A percentile compares a stretch with the other conserved stretches of the same genome.
Evolutionary conservation across 2,888 invertebrate species (phyloP).

Genomic region (Lithophane ornitopus): DNA sequence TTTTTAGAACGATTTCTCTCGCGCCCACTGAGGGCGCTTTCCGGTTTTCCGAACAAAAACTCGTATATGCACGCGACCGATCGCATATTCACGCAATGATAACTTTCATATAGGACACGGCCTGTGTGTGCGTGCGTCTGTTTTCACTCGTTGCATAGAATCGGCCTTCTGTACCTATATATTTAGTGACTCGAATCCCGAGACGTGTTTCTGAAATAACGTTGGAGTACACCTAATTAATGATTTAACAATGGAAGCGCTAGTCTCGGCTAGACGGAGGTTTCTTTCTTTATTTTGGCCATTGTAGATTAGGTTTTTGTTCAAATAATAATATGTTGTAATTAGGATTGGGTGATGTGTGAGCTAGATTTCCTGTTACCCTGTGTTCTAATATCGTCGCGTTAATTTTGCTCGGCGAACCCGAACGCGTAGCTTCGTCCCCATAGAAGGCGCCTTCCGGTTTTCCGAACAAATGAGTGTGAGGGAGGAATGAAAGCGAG

Average conservation of each 20-base stretch:
- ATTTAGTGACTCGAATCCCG: conserved; percentile 4
- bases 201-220: conserved; percentile 54
- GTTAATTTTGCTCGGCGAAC: neutral
- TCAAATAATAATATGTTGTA: neutral
- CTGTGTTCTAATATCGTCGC: neutral
- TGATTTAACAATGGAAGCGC: conserved; percentile 48
- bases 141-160: neutral
- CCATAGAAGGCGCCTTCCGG: neutral
- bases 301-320: conserved; percentile 34
- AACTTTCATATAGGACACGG: no score
- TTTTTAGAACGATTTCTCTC: no score
- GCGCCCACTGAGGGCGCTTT: no score
- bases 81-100: no score
- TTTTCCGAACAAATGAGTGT: neutral
- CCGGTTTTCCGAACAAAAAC: no score
- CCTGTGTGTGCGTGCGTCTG: no score
- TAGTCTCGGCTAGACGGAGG: neutral
- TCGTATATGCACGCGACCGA: no score
- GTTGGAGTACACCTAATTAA: conserved; percentile 52
- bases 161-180: conserved; percentile 7
- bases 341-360: conserved; percentile 11
- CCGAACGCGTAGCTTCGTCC: neutral
- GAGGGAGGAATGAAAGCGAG: neutral
- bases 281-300: conserved; percentile 27
- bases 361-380: neutral